Conservation (phyloP, 35 echinoderm and acorn worm species). For the Patiria miniata region DNA sequence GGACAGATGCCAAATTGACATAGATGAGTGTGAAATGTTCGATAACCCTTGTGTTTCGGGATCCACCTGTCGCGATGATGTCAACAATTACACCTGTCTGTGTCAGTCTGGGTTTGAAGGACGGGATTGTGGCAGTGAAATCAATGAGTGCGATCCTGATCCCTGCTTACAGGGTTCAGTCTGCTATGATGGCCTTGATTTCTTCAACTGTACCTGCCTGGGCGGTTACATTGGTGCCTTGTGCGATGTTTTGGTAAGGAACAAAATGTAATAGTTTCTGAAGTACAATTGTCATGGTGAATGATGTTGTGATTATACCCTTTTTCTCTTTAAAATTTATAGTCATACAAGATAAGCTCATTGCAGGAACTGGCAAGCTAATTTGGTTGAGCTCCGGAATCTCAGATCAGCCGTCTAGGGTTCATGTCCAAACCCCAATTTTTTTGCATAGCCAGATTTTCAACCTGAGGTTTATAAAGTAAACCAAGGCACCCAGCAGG, state of each 20-base stretch:
- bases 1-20: slow-evolving; percentile 44
- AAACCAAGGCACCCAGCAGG: too few relatives aligned
- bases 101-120: slow-evolving; percentile 73
- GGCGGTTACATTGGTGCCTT: slow-evolving; percentile 62
- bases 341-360: too few relatives aligned
- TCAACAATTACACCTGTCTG: slow-evolving; percentile 61
- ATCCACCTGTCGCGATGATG: slow-evolving; percentile 53
- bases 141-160: slow-evolving; percentile 63
- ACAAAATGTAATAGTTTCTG: too few relatives aligned
- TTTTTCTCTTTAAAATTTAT: too few relatives aligned
- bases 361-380: too few relatives aligned
- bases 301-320: too few relatives aligned
- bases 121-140: slow-evolving; percentile 53
- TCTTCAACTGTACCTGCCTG: slow-evolving; percentile 63
- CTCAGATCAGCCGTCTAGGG: too few relatives aligned
- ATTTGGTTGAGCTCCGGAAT: too few relatives aligned
- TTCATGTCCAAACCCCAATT: too few relatives aligned
- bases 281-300: too few relatives aligned
- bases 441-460: too few relatives aligned
- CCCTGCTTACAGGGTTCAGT: slow-evolving; percentile 54
- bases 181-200: slow-evolving; percentile 49
- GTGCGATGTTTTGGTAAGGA: slow-evolving; percentile 57
- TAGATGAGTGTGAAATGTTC: slow-evolving; percentile 76
- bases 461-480: too few relatives aligned
- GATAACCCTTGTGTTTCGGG: slow-evolving; percentile 42